Evolutionary conservation across 2,888 invertebrate genomes (phyloP).

Genomic region (Apamea monoglypha): DNA sequence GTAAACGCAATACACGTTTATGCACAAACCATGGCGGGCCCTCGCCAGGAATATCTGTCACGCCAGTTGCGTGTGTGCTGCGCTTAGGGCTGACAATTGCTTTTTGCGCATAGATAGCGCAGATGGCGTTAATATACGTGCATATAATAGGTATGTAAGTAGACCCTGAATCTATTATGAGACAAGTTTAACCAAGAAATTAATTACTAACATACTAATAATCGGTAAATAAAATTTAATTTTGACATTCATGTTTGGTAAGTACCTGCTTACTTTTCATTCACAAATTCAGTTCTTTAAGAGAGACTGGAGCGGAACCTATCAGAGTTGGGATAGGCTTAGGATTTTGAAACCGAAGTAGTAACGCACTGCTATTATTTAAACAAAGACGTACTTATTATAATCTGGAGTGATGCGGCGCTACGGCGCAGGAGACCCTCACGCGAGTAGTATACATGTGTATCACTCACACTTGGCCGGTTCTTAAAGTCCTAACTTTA

Average conservation of each 20-base stretch:
- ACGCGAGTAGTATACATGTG: not conserved
- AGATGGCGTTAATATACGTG: not conserved
- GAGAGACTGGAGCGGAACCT: not conserved
- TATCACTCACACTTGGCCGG: constrained; percentile 10
- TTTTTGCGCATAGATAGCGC: not conserved
- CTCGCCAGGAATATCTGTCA: constrained; percentile 9
- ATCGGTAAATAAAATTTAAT: not conserved
- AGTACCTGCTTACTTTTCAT: not conserved
- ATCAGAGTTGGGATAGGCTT: not conserved
- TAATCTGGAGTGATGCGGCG: not conserved
- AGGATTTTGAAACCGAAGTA: not conserved
- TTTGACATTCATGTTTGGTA: not conserved
- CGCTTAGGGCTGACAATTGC: constrained; percentile 7
- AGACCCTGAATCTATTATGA: not conserved
- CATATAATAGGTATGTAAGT: not conserved
- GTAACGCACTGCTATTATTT: not conserved
- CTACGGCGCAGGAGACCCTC: not conserved
- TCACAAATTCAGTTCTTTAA: not conserved
- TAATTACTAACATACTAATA: not conserved
- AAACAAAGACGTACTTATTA: not conserved
- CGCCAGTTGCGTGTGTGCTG: constrained; percentile 3
- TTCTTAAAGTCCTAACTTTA: constrained; percentile 17
- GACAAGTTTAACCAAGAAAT: too few species aligned
- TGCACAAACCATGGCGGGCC: constrained; percentile 8
- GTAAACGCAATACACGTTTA: constrained; percentile 17